Evolutionary conservation across 2,888 invertebrate genomes (phyloP), one percentile per base, ranked within the genome.

Genomic region (Mamestra brassicae): DNA sequence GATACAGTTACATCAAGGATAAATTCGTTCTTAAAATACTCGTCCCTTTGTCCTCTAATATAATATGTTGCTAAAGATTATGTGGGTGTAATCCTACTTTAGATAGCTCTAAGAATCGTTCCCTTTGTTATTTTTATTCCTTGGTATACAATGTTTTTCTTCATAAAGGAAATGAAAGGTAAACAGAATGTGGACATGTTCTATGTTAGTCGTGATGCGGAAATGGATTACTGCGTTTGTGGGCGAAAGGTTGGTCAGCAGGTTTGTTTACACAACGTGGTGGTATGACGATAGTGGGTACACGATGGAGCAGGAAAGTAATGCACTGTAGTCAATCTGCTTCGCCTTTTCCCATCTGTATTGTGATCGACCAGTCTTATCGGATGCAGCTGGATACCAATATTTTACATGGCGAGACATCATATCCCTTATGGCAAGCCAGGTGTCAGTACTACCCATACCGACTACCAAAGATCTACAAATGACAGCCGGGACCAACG

Each of bases 121-220:
- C 58, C 26, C 2, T 47, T 36, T 64, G 45, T 50, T 62, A 45
- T 66, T 66, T 80, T 57, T 78, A 45, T 67, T 47, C 38, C 34
- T 47, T n/a, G 3, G 54, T 50, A 42, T 36, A 52, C 45, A 34
- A 58, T 67, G 65, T 58, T 76, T 78, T 76, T 76, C 65, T 26
- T 76, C 4, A 26, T 57, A 61, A 65, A 75, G 54, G 52, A 69
- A 76, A 76, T 62, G 38, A 76, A 79, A 81, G 61, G 57, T 68
- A 66, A 76, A 81, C 70, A 52, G 36, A 45, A 67, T 61, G 42
- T 67, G 42, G 36, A 66, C n/a, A 52, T 34, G n/a, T 55, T 55
- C 13, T 15, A 2, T 36, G 7, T 3, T 17, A 72, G 42, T 61
- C 80, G 55, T 80, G 55, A 61, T 47, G 26, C 26, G 81, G 74